Evolutionary conservation across 2,797 vertebrate genomes (phyloP).

Genomic region (Pogoniulus pusillus): DNA sequence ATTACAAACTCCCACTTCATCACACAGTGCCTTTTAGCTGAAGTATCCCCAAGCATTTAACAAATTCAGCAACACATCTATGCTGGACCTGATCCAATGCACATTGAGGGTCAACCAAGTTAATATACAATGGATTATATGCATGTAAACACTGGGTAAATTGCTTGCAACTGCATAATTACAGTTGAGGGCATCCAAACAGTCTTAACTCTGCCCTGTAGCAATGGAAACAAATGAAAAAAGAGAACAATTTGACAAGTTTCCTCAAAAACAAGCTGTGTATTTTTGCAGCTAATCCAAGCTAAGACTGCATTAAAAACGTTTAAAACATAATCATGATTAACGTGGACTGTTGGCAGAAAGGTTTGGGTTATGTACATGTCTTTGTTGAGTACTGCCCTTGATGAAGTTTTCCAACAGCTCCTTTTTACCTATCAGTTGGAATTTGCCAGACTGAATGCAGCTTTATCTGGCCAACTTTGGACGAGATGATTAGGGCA

Average conservation of each 20-base stretch:
- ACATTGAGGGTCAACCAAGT: slow-evolving; percentile 42
- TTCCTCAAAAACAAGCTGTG: background rate
- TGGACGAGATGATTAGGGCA: background rate
- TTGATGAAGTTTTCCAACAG: background rate
- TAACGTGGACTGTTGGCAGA: background rate
- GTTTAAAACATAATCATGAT: background rate
- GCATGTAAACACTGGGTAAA: slow-evolving; percentile 59
- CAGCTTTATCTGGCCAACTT: background rate
- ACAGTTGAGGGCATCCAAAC: slow-evolving; percentile 28
- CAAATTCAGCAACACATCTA: slow-evolving; percentile 50
- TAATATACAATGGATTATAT: slow-evolving; percentile 58
- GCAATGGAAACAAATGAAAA: background rate
- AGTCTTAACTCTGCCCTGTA: slow-evolving; percentile 39
- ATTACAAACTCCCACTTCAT: slow-evolving; percentile 59
- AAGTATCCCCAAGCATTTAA: slow-evolving; percentile 62
- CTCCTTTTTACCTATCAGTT: background rate
- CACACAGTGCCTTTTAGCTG: slow-evolving; percentile 63
- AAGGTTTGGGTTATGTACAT: background rate
- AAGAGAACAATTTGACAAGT: background rate
- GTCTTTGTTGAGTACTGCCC: background rate
- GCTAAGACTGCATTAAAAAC: background rate
- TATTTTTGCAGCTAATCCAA: background rate
- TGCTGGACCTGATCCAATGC: slow-evolving; percentile 46
- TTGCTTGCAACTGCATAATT: slow-evolving; percentile 52
- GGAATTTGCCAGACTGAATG: background rate